Base-by-base conservation (phyloP, 2,888 invertebrate genomes). In the Clitarchus hookeri region DNA sequence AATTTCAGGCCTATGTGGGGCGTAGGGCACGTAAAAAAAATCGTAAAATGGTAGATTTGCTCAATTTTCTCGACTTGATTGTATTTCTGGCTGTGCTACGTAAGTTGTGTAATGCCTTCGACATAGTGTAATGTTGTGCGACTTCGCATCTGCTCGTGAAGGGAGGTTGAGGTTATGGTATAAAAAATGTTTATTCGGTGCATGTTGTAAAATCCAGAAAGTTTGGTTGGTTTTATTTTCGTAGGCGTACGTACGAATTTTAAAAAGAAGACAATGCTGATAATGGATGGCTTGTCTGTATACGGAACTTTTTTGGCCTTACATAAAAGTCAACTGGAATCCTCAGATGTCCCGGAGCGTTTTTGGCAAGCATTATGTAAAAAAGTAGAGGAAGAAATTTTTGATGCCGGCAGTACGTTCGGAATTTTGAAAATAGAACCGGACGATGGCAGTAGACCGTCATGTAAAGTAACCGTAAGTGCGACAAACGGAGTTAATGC, bases 361-460 rank as follows among this genome's bases (percentile, higher is more conserved):
- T 95, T 95, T 89, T 97, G 96, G 96, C 91, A 93, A 86, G 91
- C 93, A 11, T 90, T 97, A 23, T 94, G 93, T 89, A 93, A 93
- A 87, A 97, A 97, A 92, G 91, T 97, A 27, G 90, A 92, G 3
- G 93, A 94, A 92, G 88, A 94, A 90, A 92, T 91, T 0, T 97
- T 97, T 90, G 97, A 98, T 92, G 95, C 96, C 12, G 96, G 96
- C 9, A 91, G 93, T 82, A 91, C 92, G 0, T 95, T 97, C 90
- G 94, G 95, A 89, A 91, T 97, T 26, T 92, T 95, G 86, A 92
- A 93, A 90, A 94, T 96, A 85, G 95, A 96, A 89, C 95, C 95
- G 90, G 95, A 94, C 86, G 94, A 90, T 87, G 91, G 92, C 0
- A 93, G 93, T 88, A 94, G 94, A 88, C 94, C 95, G 0, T 90